Base-by-base conservation (phyloP, 2,888 invertebrate genomes). In the Chymomyza caudatula region DNA sequence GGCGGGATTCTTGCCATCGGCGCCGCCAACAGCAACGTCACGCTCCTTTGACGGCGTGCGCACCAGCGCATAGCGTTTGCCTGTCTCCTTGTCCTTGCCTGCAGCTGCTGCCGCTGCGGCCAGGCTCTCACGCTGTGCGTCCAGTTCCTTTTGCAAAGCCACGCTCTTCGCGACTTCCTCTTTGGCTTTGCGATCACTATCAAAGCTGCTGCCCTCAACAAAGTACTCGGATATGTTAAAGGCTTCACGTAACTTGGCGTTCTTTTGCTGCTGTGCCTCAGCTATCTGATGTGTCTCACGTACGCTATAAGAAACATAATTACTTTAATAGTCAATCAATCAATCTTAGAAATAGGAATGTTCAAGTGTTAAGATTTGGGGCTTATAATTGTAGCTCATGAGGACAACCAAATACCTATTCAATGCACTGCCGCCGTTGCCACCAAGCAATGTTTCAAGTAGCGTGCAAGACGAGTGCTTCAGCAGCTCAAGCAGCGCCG, bases 271-370 rank as follows among this genome's bases (percentile, higher is more conserved):
- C 90, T 98, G 98, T 22, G 98, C 98, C 90, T 97, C 97, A 0
- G 98, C 98, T 74, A 97, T 94, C 90, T 98, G 97, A 92, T 99
- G 98, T 54, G 97, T 98, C 89, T 98, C 98, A 70, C 96, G 96
- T 70, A 97, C 97, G 91, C 97, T 97, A 92, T 0, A 83, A 78
- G 19, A 25, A 60, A 57, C 65, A 42, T 5, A n/a, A n/a, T n/a
- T n/a, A n/a, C n/a, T n/a, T n/a, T n/a, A n/a, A n/a, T n/a, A n/a
- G n/a, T n/a, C n/a, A n/a, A n/a, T 25, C 1, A 29, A n/a, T n/a
- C n/a, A 25, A 25, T 54, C 20, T 19, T 5, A 58, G 22, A 15
- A 62, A 43, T 49, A 1, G n/a, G n/a, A 54, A n/a, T 47, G 51
- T 37, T 11, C 1, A 2, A n/a, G 0, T 11, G 1, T 29, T 58